Conservation (phyloP, 2,888 invertebrate species). For the Margaritifera margaritifera region DNA sequence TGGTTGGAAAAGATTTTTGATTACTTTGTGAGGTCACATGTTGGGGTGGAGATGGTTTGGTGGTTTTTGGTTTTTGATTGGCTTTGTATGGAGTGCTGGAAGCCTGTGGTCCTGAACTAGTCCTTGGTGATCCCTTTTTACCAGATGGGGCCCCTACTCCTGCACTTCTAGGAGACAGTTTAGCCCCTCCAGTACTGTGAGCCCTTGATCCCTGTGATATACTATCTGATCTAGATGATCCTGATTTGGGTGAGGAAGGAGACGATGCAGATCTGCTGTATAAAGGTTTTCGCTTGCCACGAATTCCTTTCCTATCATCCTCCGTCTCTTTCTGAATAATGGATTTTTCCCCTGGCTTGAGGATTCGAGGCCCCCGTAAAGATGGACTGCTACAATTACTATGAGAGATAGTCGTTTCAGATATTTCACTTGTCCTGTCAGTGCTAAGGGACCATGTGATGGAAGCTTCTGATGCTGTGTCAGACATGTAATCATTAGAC, state of each 20-base stretch:
- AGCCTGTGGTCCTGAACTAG: constrained; percentile 36
- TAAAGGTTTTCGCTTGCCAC: constrained; percentile 58
- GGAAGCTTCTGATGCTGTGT: constrained; percentile 72
- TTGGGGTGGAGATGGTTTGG: constrained; percentile 32
- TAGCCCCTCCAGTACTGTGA: background rate
- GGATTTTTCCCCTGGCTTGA: constrained; percentile 72
- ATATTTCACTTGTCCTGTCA: constrained; percentile 53
- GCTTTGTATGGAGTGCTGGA: constrained; percentile 45
- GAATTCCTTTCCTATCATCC: constrained; percentile 36
- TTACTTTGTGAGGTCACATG: constrained; percentile 21
- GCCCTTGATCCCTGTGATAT: constrained; percentile 9
- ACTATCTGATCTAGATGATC: constrained; percentile 12
- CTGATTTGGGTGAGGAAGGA: constrained; percentile 4
- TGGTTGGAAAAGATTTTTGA: constrained; percentile 1
- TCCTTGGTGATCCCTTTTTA: constrained; percentile 18
- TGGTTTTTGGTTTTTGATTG: constrained; percentile 19
- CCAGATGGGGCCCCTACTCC: no score
- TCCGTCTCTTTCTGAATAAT: constrained; percentile 11
- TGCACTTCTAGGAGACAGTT: no score
- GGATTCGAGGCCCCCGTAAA: constrained; percentile 73
- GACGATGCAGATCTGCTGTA: constrained; percentile 38
- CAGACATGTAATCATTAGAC: constrained; percentile 83
- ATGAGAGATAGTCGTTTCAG: constrained; percentile 43
- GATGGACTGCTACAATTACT: constrained; percentile 46
- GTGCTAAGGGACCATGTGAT: constrained; percentile 62